A percentile compares a stretch with the other conserved stretches of the same genome.
Evolutionary conservation across 2,888 invertebrate species (phyloP).

Genomic region (Sesia bembeciformis): DNA sequence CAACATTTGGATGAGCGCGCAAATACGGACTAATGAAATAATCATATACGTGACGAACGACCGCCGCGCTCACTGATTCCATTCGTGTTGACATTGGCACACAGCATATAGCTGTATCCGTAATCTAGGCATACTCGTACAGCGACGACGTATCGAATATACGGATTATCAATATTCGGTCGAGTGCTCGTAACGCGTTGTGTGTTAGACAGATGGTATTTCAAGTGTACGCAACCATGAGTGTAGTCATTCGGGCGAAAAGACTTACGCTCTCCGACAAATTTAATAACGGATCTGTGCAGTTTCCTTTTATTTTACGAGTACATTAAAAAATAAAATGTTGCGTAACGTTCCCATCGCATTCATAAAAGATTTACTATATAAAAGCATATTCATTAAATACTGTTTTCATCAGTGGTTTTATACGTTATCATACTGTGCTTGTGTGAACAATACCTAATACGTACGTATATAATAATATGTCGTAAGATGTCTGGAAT

Average conservation of each 20-base stretch:
- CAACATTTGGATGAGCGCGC: conserved; percentile 67
- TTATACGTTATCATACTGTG: too few species aligned
- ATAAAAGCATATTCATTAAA: too few species aligned
- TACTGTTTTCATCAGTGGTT: too few species aligned
- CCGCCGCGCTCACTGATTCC: conserved; percentile 50
- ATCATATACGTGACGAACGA: conserved; percentile 70
- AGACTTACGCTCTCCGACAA: conserved; percentile 19
- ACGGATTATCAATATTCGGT: conserved; percentile 47
- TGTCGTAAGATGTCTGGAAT: conserved; percentile 14
- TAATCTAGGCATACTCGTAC: background rate
- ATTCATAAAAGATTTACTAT: too few species aligned
- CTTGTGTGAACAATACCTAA: too few species aligned
- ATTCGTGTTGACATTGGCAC: conserved; percentile 36
- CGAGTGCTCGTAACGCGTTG: conserved; percentile 34
- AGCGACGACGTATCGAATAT: conserved; percentile 21
- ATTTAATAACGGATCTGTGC: background rate
- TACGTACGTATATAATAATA: too few species aligned
- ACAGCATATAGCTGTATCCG: background rate
- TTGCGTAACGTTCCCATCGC: too few species aligned
- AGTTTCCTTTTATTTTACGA: background rate
- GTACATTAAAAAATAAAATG: conserved; percentile 1
- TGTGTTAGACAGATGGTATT: conserved; percentile 41
- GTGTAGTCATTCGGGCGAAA: conserved; percentile 31
- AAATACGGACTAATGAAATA: conserved; percentile 73
- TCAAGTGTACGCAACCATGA: conserved; percentile 34